A percentile compares a stretch with the other conserved stretches of the same genome.
Conservation (phyloP, 2,113 vertebrate genomes). For the Monopterus albus region DNA sequence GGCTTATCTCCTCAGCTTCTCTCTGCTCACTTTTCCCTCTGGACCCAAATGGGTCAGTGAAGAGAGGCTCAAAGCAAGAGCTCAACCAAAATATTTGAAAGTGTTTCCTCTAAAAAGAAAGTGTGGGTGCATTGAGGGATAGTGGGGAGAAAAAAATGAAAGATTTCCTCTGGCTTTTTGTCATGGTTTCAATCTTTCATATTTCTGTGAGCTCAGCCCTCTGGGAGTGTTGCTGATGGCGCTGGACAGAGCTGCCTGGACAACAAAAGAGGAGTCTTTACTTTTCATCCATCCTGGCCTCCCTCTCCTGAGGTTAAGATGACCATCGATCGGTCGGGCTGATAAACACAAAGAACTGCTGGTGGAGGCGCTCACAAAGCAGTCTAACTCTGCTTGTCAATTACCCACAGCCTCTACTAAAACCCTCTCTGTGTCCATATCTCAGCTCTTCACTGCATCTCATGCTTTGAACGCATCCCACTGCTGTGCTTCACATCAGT, state of each 20-base stretch:
- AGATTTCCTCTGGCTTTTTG: constrained; percentile 68
- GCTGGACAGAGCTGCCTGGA: constrained; percentile 46
- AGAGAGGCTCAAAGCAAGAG: constrained; percentile 61
- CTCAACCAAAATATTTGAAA: constrained; percentile 65
- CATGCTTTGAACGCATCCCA: constrained; percentile 17
- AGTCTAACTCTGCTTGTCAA: constrained; percentile 68
- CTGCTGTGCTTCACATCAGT: constrained; percentile 17
- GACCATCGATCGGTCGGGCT: constrained; percentile 74
- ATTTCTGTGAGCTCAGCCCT: constrained; percentile 38
- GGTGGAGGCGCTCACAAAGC: constrained; percentile 50
- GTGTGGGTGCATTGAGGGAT: constrained; percentile 37
- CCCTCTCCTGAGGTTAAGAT: constrained; percentile 58
- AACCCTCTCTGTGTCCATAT: constrained; percentile 20
- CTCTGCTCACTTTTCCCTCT: constrained; percentile 42
- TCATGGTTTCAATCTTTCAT: constrained; percentile 52
- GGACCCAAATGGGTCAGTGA: constrained; percentile 54
- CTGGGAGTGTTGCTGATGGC: constrained; percentile 54
- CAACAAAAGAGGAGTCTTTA: constrained; percentile 70
- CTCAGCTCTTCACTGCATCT: constrained; percentile 23
- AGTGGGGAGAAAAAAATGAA: constrained; percentile 16
- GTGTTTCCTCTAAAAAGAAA: constrained; percentile 48
- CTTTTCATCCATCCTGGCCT: constrained; percentile 61
- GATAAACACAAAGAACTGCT: constrained; percentile 74
- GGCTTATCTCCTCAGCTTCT: constrained; percentile 36
- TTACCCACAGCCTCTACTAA: constrained; percentile 58